Evolutionary conservation across 2,113 vertebrate species (phyloP).

Genomic region (Gavialis gangeticus): DNA sequence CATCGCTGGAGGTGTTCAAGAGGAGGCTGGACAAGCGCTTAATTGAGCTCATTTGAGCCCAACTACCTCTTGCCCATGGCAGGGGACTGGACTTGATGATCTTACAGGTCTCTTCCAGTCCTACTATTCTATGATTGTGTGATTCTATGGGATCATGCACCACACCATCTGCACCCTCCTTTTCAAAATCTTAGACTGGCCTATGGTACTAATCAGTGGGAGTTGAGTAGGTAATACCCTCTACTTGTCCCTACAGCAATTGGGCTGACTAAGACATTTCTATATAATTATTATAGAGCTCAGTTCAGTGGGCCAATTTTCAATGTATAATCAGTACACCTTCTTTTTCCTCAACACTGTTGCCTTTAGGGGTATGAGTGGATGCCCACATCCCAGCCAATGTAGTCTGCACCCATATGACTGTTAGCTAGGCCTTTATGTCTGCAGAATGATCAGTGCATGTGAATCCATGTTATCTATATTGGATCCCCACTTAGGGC

Average conservation of each 20-base stretch:
- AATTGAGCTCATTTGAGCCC: too few relatives aligned
- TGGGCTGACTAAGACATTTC: not conserved
- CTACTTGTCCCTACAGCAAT: not conserved
- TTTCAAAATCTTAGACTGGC: too few relatives aligned
- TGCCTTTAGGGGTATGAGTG: not conserved
- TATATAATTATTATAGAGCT: not conserved
- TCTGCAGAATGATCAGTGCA: not conserved
- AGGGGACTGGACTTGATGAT: too few relatives aligned
- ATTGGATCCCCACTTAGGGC: accelerated
- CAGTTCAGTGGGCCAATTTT: not conserved
- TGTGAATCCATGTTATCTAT: accelerated
- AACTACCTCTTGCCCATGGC: too few relatives aligned
- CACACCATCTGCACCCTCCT: too few relatives aligned
- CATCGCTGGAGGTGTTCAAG: too few relatives aligned
- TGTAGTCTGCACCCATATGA: too few relatives aligned
- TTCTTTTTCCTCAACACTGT: not conserved
- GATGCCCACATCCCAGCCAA: not conserved
- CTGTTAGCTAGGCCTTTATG: not conserved
- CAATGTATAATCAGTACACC: not conserved
- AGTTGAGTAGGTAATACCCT: not conserved
- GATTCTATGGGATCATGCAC: too few relatives aligned
- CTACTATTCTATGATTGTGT: too few relatives aligned
- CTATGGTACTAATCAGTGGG: too few relatives aligned
- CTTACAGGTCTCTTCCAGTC: too few relatives aligned
- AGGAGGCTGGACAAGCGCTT: too few relatives aligned